phyloP scores from a whole-genome alignment of 2,113 vertebrate species.

The Ictidomys tridecemlineatus region DNA sequence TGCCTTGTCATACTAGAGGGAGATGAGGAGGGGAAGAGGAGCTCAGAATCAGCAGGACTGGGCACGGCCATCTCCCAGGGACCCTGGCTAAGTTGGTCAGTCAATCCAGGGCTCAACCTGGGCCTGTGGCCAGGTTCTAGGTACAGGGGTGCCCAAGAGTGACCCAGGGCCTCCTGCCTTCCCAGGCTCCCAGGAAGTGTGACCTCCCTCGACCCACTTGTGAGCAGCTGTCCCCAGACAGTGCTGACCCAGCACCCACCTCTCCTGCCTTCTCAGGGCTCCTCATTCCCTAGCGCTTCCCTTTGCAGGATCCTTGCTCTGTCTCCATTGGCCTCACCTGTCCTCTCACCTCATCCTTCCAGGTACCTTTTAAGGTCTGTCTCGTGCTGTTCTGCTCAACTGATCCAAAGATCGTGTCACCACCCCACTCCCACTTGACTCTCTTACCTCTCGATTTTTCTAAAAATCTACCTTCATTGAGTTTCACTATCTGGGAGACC shows the following conservation, averaged over 20 bases:
- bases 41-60: slow-evolving; percentile 24
- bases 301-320: not conserved
- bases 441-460: not conserved
- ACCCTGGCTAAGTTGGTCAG: not conserved
- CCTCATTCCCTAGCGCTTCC: too few species aligned
- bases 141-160: not conserved
- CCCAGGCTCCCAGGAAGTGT: not conserved
- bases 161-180: too few species aligned
- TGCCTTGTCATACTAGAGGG: slow-evolving; percentile 60
- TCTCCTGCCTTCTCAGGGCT: not conserved
- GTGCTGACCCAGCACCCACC: not conserved
- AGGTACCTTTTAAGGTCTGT: not conserved
- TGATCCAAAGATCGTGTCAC: not conserved
- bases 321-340: not conserved
- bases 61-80: too few species aligned
- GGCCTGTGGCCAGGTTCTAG: not conserved
- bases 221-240: not conserved
- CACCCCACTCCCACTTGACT: not conserved
- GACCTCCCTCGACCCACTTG: not conserved
- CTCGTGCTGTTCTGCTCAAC: not conserved
- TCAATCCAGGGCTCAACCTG: too few species aligned
- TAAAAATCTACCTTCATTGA: not conserved
- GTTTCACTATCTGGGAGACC: not conserved
- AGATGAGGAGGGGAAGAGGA: rapidly evolving
- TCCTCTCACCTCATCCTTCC: not conserved